Evolutionary conservation across 2,888 invertebrate species (phyloP), one percentile per base, ranked within the genome.

Genomic region (Eilema caniola): DNA sequence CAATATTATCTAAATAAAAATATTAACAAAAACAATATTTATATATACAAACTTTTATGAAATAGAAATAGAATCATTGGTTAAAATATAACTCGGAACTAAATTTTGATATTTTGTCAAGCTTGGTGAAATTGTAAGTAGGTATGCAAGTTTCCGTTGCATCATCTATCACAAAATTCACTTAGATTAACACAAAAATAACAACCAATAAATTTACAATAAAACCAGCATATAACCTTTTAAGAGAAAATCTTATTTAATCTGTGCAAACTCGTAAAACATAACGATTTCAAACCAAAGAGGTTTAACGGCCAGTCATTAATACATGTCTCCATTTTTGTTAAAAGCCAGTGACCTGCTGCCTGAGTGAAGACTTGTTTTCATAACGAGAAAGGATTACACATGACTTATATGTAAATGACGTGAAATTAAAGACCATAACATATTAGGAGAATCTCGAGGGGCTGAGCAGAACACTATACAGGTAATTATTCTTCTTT

Each of bases 351-450:
- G 70, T 77, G 72, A 77, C 71, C 72, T 62, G 24, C 57, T 12
- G 57, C 25, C 24, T 12, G 5, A 56, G 33, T 8, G 68, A 60
- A 16, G 73, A 79, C 73, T 72, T 60, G 82, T 73, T 80, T 79
- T 67, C 62, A 66, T 66, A 79, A 76, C 64, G 70, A 80, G 73
- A 81, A 77, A 76, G 69, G 69, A 62, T 62, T 57, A 23, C 37
- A 66, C 69, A 70, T 62, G 62, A 24, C 70, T 66, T 75, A 63
- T 66, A 65, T 66, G 72, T 67, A 63, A 68, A 67, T 78, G 70
- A 76, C 56, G 61, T 69, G 71, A 73, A 71, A 69, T 69, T 71
- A 74, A 65, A 67, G 28, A 33, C n/a, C 63, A 7, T 14, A 28
- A 56, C 60, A 63, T 71, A 62, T 66, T 41, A 62, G 63, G 68